These are phyloP conservation scores for Himantopus leucocephalus DNA, from an alignment of 2,113 vertebrate species.

Conservation along the genomic window DNA sequence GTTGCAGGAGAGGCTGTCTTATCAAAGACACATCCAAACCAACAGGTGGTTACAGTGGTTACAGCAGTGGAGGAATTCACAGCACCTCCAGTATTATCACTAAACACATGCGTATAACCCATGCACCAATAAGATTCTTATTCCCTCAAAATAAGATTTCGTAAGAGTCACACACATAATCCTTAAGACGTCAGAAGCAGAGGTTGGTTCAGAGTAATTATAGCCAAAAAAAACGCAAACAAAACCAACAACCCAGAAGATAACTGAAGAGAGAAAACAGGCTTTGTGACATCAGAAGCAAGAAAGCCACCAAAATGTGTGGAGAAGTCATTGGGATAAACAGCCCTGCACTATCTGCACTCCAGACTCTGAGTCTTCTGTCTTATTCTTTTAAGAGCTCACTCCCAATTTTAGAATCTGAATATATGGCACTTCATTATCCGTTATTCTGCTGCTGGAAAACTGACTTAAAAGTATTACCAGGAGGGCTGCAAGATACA, in stretches of 20 bases:
- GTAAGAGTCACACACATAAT: not conserved
- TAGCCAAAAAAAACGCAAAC: not conserved
- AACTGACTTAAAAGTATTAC: not conserved
- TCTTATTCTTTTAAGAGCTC: not conserved
- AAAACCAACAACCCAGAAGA: not conserved
- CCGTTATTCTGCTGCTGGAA: not conserved
- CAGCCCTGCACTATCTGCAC: not conserved
- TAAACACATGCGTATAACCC: rapidly evolving
- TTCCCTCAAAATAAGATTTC: not conserved
- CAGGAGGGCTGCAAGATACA: not conserved
- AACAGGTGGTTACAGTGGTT: not conserved
- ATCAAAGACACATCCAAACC: not conserved
- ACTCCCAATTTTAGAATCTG: not conserved
- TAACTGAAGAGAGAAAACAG: not conserved
- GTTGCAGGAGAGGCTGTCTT: not conserved
- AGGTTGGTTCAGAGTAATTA: not conserved
- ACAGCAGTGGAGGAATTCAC: not conserved
- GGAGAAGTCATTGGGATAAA: not conserved
- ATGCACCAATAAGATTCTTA: not conserved
- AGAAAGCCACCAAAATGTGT: not conserved
- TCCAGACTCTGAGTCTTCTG: not conserved
- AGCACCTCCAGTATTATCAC: not conserved
- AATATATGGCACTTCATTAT: not conserved
- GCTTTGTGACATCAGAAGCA: not conserved
- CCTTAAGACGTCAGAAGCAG: not conserved